Evolutionary conservation across 2,113 vertebrate genomes (phyloP).

Genomic region (Microtus pennsylvanicus): DNA sequence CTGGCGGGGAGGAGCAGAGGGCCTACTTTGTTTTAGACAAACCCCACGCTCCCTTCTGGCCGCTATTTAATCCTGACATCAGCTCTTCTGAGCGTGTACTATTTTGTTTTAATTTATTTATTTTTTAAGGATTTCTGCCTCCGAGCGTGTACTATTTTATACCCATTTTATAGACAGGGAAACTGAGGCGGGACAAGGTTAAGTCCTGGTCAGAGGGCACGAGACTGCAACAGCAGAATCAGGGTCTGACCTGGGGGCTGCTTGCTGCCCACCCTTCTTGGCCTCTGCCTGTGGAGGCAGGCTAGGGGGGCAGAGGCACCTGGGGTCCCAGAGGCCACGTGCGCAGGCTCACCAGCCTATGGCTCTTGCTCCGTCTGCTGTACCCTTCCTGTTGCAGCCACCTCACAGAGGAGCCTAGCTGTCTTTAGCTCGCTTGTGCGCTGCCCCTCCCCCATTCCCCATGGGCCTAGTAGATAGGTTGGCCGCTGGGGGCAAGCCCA

Average conservation of each 20-base stretch:
- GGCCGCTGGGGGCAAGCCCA: slow-evolving; percentile 42
- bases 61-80: neutral
- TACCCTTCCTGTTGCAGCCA: fast-evolving
- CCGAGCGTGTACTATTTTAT: too few species aligned
- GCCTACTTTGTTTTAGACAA: neutral
- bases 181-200: neutral
- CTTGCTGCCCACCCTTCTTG: neutral
- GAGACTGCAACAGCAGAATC: neutral
- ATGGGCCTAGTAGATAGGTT: neutral
- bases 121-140: too few species aligned
- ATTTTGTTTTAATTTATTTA: too few species aligned
- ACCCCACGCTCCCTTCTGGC: neutral
- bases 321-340: neutral
- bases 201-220: neutral
- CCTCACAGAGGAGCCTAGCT: fast-evolving
- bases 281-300: neutral
- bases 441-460: neutral
- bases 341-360: fast-evolving
- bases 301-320: neutral
- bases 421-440: neutral
- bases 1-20: neutral
- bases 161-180: slow-evolving; percentile 36
- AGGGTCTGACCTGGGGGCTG: neutral
- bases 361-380: neutral
- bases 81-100: neutral